Conservation (phyloP, 1,140 invertebrate genomes). For the Apis laboriosa region DNA sequence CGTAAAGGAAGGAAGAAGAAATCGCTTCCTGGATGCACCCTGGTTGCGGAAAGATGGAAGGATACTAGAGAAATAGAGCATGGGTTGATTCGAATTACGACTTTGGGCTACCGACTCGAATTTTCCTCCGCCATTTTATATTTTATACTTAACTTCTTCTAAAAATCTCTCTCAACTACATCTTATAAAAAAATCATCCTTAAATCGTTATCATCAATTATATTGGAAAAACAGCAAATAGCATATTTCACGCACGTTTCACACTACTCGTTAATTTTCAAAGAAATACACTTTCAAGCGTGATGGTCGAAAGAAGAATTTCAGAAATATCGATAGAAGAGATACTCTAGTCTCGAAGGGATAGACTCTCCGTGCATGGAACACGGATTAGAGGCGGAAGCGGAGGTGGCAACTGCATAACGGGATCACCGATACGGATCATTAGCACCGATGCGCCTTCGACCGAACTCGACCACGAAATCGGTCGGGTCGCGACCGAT, state of each 20-base stretch:
- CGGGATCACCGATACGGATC: conserved; percentile 76
- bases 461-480: conserved; percentile 48
- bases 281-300: neutral
- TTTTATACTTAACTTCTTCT: too few species aligned
- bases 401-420: conserved; percentile 67
- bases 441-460: conserved; percentile 69
- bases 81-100: neutral
- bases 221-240: too few species aligned
- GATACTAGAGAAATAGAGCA: neutral
- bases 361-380: neutral
- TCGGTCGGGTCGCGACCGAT: neutral
- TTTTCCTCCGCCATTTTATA: too few species aligned
- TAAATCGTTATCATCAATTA: too few species aligned
- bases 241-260: too few species aligned
- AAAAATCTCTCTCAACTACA: too few species aligned
- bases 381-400: conserved; percentile 65
- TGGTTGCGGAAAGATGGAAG: neutral
- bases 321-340: neutral
- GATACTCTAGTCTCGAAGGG: conserved; percentile 30
- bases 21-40: conserved; percentile 9
- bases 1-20: neutral
- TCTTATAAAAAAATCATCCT: too few species aligned
- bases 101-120: neutral
- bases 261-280: too few species aligned
- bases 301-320: neutral